Conservation (phyloP, 2,797 vertebrate species). For the Malacoctenus gilli region DNA sequence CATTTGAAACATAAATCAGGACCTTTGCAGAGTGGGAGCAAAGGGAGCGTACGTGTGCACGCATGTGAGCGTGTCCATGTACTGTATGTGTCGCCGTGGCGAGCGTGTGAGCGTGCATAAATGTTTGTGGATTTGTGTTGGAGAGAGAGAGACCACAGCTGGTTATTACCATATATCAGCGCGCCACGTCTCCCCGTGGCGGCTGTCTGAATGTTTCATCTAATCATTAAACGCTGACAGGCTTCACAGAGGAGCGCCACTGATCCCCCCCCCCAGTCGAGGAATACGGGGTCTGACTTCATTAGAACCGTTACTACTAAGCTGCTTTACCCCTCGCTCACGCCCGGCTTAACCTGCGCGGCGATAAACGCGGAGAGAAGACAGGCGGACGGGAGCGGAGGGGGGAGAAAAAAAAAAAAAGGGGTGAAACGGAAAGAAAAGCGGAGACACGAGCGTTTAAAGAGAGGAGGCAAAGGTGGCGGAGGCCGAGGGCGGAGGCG, state of each 20-base stretch:
- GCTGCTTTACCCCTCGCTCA: constrained; percentile 73
- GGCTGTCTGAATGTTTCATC: constrained; percentile 72
- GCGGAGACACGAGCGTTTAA: constrained; percentile 49
- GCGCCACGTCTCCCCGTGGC: constrained; percentile 51
- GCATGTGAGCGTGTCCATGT: neutral
- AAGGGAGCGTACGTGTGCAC: constrained; percentile 15
- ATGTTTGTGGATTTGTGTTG: constrained; percentile 35
- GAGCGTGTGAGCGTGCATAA: constrained; percentile 43
- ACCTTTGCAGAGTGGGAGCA: constrained; percentile 22
- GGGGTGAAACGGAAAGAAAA: constrained; percentile 33
- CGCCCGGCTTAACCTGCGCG: constrained; percentile 64
- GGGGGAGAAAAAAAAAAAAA: constrained; percentile 49
- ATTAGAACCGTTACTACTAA: constrained; percentile 78
- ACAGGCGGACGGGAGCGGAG: constrained; percentile 33
- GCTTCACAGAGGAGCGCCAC: constrained; percentile 68
- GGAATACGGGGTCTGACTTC: constrained; percentile 74
- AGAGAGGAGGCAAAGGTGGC: constrained; percentile 39
- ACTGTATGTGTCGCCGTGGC: constrained; percentile 1
- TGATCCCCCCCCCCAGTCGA: constrained; percentile 72
- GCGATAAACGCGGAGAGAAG: constrained; percentile 53
- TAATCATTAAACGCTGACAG: constrained; percentile 78
- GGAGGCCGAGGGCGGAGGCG: constrained; percentile 34
- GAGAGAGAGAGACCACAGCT: constrained; percentile 30
- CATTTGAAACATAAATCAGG: constrained; percentile 62
- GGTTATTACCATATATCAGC: constrained; percentile 58